Conservation (phyloP, 2,888 invertebrate species). For the Ptilodon capucinus region DNA sequence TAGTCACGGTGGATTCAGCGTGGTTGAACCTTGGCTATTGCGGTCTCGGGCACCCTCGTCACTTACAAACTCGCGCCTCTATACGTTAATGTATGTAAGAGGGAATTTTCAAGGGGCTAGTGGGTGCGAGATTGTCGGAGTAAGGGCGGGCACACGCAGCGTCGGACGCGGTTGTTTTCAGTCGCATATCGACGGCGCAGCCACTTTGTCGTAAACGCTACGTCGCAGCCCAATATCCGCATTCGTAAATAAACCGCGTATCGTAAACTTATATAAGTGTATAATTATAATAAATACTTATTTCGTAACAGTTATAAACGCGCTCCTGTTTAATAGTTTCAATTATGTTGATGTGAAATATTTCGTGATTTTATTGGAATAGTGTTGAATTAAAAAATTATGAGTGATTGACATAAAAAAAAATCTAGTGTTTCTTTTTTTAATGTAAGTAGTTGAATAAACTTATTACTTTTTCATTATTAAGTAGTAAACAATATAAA, state of each 20-base stretch:
- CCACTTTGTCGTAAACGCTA: conserved; percentile 23
- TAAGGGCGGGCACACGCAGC: conserved; percentile 11
- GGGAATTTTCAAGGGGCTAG: no score
- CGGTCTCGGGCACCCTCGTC: no score
- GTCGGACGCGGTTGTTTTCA: conserved; percentile 28
- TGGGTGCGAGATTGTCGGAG: no score
- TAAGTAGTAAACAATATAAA: no score
- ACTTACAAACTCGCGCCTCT: no score
- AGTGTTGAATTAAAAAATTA: no score
- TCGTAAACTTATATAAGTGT: conserved; percentile 12
- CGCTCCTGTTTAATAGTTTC: not conserved
- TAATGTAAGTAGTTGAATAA: no score
- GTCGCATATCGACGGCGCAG: conserved; percentile 33
- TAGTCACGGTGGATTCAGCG: not conserved
- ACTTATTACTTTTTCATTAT: no score
- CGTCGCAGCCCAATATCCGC: conserved; percentile 13
- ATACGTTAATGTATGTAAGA: no score
- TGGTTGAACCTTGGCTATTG: conserved; percentile 29
- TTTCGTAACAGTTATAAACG: not conserved
- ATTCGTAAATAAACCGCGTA: conserved; percentile 12
- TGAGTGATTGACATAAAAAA: no score
- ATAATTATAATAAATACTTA: not conserved
- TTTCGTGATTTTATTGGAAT: no score
- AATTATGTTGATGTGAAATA: not conserved
- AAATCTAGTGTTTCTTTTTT: no score